These are phyloP conservation scores for Theropithecus gelada DNA, from an alignment of 2,113 vertebrate genomes.

Conservation along the genomic window DNA sequence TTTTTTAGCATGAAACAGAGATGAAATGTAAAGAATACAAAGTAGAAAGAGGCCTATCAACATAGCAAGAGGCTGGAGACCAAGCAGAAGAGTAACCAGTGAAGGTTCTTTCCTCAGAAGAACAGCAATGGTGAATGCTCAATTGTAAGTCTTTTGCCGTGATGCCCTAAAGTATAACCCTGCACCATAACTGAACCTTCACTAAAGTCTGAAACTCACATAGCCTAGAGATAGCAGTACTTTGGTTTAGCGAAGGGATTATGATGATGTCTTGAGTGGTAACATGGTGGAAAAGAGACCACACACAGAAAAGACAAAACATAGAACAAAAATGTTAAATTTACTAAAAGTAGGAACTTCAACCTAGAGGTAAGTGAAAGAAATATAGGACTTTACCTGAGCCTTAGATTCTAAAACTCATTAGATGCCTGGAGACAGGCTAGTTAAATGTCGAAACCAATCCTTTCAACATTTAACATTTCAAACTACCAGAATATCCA, in stretches of 20 bases:
- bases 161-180: neutral
- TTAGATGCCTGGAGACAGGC: neutral
- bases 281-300: neutral
- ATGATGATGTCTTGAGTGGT: neutral
- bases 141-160: neutral
- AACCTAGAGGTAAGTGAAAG: neutral
- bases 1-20: neutral
- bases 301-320: neutral
- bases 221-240: neutral
- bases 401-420: slow-evolving; percentile 15
- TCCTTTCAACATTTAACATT: slow-evolving; percentile 16
- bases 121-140: neutral
- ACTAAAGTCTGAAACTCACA: neutral
- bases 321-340: neutral
- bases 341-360: neutral
- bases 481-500: neutral
- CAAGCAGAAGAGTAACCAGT: neutral
- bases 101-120: slow-evolving; percentile 1
- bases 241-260: neutral
- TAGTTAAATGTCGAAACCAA: neutral
- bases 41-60: neutral
- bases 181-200: neutral
- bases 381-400: neutral
- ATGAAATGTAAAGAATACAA: neutral
- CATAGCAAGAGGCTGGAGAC: neutral